Conservation (phyloP, 2,888 invertebrate species). For the Acanthopleura granulata region DNA sequence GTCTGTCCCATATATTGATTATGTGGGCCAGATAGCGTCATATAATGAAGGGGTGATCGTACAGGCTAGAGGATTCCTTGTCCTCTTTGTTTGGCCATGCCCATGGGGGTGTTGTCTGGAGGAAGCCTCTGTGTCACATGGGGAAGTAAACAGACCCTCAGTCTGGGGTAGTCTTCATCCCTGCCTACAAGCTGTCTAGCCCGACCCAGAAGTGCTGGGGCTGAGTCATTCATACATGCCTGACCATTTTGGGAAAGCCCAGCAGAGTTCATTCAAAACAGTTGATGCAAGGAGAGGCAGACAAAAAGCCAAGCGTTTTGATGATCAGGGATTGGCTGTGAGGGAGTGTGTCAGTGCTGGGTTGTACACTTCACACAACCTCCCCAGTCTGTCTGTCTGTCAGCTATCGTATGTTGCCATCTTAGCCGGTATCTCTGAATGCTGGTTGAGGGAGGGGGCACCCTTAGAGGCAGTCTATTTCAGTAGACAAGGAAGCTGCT, state of each 20-base stretch:
- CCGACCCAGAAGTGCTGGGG: background rate
- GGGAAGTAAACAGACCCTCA: too few species aligned
- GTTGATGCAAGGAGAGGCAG: background rate
- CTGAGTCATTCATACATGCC: conserved; percentile 6
- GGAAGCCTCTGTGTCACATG: background rate
- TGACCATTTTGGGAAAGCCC: conserved; percentile 18
- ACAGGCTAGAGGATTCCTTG: background rate
- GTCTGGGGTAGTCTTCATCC: too few species aligned
- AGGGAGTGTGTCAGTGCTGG: too few species aligned
- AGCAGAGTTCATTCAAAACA: conserved; percentile 9
- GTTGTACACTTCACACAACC: too few species aligned
- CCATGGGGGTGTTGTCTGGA: background rate
- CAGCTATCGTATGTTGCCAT: too few species aligned
- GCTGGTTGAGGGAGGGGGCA: too few species aligned
- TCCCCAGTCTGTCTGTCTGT: too few species aligned
- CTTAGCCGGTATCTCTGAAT: too few species aligned
- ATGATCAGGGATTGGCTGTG: conserved; percentile 1
- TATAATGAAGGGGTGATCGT: background rate
- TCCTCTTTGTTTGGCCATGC: background rate
- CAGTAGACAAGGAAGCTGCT: too few species aligned
- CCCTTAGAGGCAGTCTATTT: too few species aligned
- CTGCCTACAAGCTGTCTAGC: background rate
- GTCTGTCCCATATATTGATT: background rate
- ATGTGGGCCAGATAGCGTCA: background rate
- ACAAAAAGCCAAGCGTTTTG: conserved; percentile 4